These are phyloP conservation scores for Toxostoma redivivum DNA, from an alignment of 2,113 vertebrate species.

Conservation along the genomic window DNA sequence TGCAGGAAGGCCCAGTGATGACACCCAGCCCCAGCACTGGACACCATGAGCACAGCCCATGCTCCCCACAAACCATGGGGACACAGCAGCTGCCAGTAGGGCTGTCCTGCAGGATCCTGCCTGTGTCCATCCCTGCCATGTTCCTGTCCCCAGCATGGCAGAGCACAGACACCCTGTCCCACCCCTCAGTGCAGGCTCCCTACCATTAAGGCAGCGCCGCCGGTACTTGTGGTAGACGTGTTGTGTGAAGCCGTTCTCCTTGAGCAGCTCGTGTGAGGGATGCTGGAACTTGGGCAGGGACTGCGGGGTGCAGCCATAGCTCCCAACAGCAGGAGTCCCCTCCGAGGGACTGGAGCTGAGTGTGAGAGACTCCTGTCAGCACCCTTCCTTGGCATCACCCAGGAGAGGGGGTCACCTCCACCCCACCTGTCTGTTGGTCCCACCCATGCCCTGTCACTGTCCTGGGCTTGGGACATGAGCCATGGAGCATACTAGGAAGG, in stretches of 20 bases:
- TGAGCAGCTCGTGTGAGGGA: conserved; percentile 96
- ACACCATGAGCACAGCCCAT: neutral
- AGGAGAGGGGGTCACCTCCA: neutral
- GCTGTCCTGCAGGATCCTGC: neutral
- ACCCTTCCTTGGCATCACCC: neutral
- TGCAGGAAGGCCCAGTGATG: neutral
- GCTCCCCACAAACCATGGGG: rapidly evolving
- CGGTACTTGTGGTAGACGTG: conserved; percentile 99
- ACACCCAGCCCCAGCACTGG: neutral
- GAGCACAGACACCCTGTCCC: neutral
- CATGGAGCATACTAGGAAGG: neutral
- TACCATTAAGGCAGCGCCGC: conserved; percentile 97
- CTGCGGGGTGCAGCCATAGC: conserved; percentile 93
- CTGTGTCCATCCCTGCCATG: rapidly evolving
- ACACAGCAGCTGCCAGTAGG: neutral
- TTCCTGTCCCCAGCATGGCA: rapidly evolving
- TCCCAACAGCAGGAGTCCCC: conserved; percentile 85
- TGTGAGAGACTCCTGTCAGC: neutral
- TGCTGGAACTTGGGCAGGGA: conserved; percentile 99
- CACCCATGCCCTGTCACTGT: neutral
- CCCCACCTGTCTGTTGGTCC: neutral
- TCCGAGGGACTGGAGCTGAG: conserved; percentile 94
- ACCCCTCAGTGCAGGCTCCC: rapidly evolving
- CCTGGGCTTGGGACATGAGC: neutral
- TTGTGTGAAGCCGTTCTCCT: conserved; percentile 99